Evolutionary conservation across 2,888 invertebrate species (phyloP), one percentile per base, ranked within the genome.

Genomic region (Plutella xylostella): DNA sequence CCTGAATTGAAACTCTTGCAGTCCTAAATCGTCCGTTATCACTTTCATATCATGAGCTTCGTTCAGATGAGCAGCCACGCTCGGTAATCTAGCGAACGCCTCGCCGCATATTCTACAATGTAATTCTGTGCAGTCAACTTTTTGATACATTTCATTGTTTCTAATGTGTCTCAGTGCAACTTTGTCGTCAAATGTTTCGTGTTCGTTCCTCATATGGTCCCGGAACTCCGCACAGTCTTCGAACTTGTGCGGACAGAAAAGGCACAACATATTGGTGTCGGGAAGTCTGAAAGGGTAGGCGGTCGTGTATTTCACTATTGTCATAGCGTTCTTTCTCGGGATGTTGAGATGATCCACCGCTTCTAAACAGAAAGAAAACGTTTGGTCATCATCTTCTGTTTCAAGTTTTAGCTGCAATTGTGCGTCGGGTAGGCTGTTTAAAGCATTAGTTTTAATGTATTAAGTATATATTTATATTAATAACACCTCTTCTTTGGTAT

Each of bases 281-380:
- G 75, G 76, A 42, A 73, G 60, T 52, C 68, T 66, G 65, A 77
- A 77, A 42, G 76, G 76, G 57, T 67, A 73, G 51, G 65, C 68
- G 38, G 76, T 75, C 25, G 71, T 54, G 59, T 68, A 67, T 58
- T 66, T 63, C 58, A 76, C 57, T 47, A 77, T 58, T 52, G 64
- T 55, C 61, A 67, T 63, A 48, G 76, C 74, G 62, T 77, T 76
- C 63, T 55, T 61, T 61, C 72, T 68, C 54, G 70, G 65, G 63
- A 63, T 55, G 63, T 11, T 37, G 18, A 6, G 20, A 11, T 20
- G 9, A 11, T 18, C n/a, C 4, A n/a, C 66, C 64, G 61, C 41
- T 19, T 37, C 35, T 6, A 38, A 42, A 44, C 35, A 68, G 65
- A 71, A 63, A 65, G 55, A 52, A 48, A 43, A 47, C 49, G n/a